Evolutionary conservation across 2,113 vertebrate species (phyloP).

Genomic region (Macroglossus sobrinus): DNA sequence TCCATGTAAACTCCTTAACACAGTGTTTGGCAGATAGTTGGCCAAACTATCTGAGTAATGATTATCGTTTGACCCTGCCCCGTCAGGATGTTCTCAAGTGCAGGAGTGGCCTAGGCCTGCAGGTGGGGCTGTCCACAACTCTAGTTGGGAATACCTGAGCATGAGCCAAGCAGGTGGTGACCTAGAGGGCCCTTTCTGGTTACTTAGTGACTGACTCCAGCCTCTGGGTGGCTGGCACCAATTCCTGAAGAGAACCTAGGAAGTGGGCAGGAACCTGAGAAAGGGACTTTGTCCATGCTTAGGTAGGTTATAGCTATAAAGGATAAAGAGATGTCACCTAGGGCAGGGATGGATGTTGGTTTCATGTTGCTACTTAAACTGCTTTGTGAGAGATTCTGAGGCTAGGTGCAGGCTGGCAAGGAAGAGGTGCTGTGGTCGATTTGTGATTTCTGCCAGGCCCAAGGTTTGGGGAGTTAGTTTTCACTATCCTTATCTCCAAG

Average conservation of each 20-base stretch:
- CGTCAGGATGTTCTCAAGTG: background rate
- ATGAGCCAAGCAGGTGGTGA: background rate
- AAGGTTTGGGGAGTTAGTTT: background rate
- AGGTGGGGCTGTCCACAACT: background rate
- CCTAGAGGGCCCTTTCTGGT: background rate
- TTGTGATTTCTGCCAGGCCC: background rate
- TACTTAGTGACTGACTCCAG: background rate
- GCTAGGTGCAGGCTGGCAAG: background rate
- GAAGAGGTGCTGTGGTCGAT: background rate
- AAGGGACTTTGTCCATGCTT: background rate
- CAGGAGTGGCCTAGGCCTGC: background rate
- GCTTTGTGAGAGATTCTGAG: background rate
- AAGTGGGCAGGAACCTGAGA: background rate
- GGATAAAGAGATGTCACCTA: background rate
- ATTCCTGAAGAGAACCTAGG: background rate
- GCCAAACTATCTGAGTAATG: background rate
- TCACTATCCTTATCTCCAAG: background rate
- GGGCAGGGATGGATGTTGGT: background rate
- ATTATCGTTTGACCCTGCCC: background rate
- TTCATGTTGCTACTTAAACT: background rate
- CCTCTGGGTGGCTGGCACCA: background rate
- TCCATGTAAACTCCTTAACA: background rate
- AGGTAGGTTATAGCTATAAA: background rate
- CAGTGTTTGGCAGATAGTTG: background rate
- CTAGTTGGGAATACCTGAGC: background rate